These are phyloP conservation scores for Brachyptera putata DNA, from an alignment of 2,888 invertebrate species.

Conservation along the genomic window DNA sequence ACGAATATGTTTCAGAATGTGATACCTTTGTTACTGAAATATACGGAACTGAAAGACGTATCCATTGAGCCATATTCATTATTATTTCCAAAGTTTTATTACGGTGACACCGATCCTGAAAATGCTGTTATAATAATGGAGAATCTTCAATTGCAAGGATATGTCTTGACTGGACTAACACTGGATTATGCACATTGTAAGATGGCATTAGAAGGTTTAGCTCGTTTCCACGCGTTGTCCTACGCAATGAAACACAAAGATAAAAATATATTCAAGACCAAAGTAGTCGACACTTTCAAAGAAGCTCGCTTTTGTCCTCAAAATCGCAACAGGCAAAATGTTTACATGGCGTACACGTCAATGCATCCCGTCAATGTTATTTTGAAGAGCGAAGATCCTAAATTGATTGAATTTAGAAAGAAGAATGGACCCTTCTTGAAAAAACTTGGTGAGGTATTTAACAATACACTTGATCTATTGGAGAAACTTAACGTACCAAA, in stretches of 20 bases:
- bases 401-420: constrained; percentile 32
- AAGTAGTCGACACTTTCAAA: background rate
- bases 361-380: constrained; percentile 3
- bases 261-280: background rate
- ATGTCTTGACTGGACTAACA: background rate
- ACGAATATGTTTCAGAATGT: background rate
- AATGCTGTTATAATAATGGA: constrained; percentile 20
- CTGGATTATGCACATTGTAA: constrained; percentile 38
- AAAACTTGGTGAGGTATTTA: constrained; percentile 38
- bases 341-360: background rate
- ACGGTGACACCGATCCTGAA: background rate
- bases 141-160: constrained; percentile 13
- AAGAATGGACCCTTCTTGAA: constrained; percentile 34
- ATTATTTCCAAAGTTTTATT: constrained; percentile 21
- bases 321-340: constrained; percentile 7
- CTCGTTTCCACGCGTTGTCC: constrained; percentile 40
- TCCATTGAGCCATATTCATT: no score
- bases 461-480: constrained; percentile 30
- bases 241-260: constrained; percentile 30
- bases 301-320: constrained; percentile 5
- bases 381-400: constrained; percentile 34
- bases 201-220: constrained; percentile 35
- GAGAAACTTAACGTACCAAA: constrained; percentile 1
- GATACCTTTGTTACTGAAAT: background rate
- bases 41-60: background rate